Conservation (phyloP, 1,140 invertebrate species). For the Adoxophyes honmai region DNA sequence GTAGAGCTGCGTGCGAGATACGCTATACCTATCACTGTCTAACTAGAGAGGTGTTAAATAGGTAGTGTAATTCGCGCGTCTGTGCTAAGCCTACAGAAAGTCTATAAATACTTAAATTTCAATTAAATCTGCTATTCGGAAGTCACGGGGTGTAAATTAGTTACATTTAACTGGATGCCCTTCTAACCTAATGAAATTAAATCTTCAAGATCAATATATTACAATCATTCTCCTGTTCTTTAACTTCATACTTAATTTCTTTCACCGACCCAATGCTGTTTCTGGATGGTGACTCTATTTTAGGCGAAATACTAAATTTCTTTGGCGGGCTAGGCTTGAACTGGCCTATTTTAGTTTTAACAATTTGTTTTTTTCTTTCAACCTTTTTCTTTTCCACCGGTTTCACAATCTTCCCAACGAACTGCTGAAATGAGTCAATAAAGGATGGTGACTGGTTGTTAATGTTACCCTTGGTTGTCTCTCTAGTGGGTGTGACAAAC, state of each 20-base stretch:
- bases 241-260: constrained; percentile 48
- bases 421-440: background rate
- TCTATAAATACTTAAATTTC: too few relatives aligned
- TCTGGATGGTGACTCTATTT: background rate
- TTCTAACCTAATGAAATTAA: constrained; percentile 8
- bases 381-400: background rate
- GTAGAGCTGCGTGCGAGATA: too few relatives aligned
- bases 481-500: too few relatives aligned
- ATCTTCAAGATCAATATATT: constrained; percentile 64
- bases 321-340: constrained; percentile 39
- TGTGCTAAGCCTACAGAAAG: too few relatives aligned
- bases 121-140: too few relatives aligned
- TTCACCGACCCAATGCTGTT: constrained; percentile 11
- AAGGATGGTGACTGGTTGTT: background rate
- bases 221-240: constrained; percentile 56
- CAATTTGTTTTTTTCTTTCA: constrained; percentile 26
- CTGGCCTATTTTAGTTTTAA: constrained; percentile 50
- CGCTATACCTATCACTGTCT: too few relatives aligned
- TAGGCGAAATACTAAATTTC: background rate
- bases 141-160: too few relatives aligned
- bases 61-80: too few relatives aligned
- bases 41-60: too few relatives aligned
- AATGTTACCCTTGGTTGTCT: too few relatives aligned
- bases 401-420: constrained; percentile 1
- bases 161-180: too few relatives aligned